phyloP scores from a whole-genome alignment of 2,888 invertebrate species.

The Lordiphosa fenestrarum region DNA sequence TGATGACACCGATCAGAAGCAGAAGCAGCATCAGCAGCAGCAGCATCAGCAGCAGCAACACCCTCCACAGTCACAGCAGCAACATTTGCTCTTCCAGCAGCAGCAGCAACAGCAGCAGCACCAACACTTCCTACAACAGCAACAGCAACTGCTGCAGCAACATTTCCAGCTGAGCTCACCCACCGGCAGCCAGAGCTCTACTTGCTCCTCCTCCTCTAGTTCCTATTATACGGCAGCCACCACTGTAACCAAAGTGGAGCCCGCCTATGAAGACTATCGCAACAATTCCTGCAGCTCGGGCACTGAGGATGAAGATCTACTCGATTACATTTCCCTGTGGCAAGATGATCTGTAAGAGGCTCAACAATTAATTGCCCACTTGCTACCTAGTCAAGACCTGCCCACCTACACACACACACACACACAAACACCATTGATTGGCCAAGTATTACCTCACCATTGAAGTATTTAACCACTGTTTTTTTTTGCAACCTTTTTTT shows the following conservation, averaged over 20 bases:
- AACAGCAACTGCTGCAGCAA: constrained; percentile 31
- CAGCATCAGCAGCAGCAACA: constrained; percentile 21
- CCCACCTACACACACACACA: constrained; percentile 19
- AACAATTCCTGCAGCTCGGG: constrained; percentile 80
- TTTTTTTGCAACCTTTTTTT: constrained; percentile 24
- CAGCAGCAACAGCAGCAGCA: constrained; percentile 31
- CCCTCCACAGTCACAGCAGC: constrained; percentile 18
- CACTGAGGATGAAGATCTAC: constrained; percentile 93
- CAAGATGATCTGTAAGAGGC: constrained; percentile 73
- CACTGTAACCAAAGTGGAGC: constrained; percentile 76
- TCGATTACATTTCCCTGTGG: constrained; percentile 83
- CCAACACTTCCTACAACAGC: constrained; percentile 36
- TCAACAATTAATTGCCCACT: background rate
- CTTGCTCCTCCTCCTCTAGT: constrained; percentile 39
- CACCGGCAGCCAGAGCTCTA: constrained; percentile 57
- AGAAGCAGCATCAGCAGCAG: constrained; percentile 27
- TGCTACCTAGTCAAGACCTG: constrained; percentile 22
- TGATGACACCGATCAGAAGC: constrained; percentile 67
- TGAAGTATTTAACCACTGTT: constrained; percentile 56
- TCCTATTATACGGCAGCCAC: constrained; percentile 42
- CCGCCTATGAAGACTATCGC: constrained; percentile 85
- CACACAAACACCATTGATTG: constrained; percentile 39
- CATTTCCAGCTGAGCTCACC: constrained; percentile 58
- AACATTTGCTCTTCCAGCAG: constrained; percentile 21
- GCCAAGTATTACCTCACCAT: constrained; percentile 72